phyloP scores from a whole-genome alignment of 2,888 invertebrate genomes.

The Drosophila gaucha region DNA sequence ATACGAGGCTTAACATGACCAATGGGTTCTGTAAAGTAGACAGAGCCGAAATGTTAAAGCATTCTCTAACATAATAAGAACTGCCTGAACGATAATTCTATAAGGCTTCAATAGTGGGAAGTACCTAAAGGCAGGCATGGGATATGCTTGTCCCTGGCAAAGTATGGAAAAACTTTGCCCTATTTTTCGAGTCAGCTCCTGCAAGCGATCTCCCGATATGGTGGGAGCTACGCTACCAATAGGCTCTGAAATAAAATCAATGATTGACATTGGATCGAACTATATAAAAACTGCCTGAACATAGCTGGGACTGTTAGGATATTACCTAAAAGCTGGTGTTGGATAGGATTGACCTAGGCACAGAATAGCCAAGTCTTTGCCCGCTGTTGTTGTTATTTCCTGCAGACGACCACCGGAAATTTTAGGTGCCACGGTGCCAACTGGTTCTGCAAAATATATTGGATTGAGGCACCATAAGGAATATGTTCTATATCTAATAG shows the following conservation, averaged over 20 bases:
- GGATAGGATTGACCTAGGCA: conserved; percentile 87
- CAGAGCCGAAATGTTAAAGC: neutral
- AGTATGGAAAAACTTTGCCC: conserved; percentile 87
- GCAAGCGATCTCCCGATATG: conserved; percentile 86
- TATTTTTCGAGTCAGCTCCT: conserved; percentile 85
- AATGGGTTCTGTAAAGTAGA: conserved; percentile 78
- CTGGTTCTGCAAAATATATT: conserved; percentile 84
- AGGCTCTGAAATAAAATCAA: conserved; percentile 86
- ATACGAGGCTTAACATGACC: conserved; percentile 83
- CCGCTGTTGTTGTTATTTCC: conserved; percentile 82
- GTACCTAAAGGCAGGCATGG: conserved; percentile 91
- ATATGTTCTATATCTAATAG: neutral
- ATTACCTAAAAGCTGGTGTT: conserved; percentile 86
- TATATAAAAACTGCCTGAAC: conserved; percentile 48
- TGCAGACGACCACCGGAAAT: conserved; percentile 86
- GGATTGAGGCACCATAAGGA: no score
- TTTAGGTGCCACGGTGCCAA: conserved; percentile 86
- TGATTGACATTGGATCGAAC: rapidly evolving
- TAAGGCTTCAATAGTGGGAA: conserved; percentile 27
- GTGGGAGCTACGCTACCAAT: conserved; percentile 89
- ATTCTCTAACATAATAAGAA: neutral
- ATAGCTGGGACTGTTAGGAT: neutral
- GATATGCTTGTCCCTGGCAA: conserved; percentile 91
- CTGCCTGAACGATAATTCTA: conserved; percentile 46
- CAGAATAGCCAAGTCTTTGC: conserved; percentile 82